Conservation (phyloP, 2,888 invertebrate species). For the Escarpia spicata region DNA sequence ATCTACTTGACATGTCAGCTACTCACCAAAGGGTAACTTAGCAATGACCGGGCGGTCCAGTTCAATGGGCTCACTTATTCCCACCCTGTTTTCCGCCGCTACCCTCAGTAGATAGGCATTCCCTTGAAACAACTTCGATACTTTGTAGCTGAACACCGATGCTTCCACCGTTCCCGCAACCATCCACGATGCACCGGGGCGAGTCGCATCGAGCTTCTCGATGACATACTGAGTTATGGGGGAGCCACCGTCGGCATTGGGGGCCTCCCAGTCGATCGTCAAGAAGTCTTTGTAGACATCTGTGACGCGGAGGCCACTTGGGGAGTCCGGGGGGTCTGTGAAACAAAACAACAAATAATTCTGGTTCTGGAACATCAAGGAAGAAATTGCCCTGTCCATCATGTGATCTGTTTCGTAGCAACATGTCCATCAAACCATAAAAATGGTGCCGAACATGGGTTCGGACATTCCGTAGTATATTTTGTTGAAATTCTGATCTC, state of each 20-base stretch:
- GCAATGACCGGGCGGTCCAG: slow-evolving; percentile 75
- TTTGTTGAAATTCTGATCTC: too few species aligned
- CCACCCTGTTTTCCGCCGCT: slow-evolving; percentile 85
- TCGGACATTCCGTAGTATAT: too few species aligned
- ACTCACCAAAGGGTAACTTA: slow-evolving; percentile 52
- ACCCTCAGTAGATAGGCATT: slow-evolving; percentile 72
- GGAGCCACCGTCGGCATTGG: slow-evolving; percentile 54
- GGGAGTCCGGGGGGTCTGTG: slow-evolving; percentile 56
- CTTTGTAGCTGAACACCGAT: slow-evolving; percentile 68
- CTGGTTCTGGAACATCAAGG: too few species aligned
- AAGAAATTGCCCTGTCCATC: too few species aligned
- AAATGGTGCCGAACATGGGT: too few species aligned
- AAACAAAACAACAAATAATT: background rate
- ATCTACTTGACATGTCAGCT: background rate
- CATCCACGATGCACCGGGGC: slow-evolving; percentile 28
- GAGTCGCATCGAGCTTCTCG: background rate
- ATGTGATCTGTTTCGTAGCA: too few species aligned
- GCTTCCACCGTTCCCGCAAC: slow-evolving; percentile 36
- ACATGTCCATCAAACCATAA: too few species aligned
- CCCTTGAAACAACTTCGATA: slow-evolving; percentile 80
- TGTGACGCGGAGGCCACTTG: slow-evolving; percentile 52
- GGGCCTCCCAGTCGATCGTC: slow-evolving; percentile 56
- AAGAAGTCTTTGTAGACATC: slow-evolving; percentile 53
- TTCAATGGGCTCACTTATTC: slow-evolving; percentile 82
- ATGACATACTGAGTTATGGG: slow-evolving; percentile 42